Conservation (phyloP, 2,797 vertebrate species). For the Orientallactaga sibirica region DNA sequence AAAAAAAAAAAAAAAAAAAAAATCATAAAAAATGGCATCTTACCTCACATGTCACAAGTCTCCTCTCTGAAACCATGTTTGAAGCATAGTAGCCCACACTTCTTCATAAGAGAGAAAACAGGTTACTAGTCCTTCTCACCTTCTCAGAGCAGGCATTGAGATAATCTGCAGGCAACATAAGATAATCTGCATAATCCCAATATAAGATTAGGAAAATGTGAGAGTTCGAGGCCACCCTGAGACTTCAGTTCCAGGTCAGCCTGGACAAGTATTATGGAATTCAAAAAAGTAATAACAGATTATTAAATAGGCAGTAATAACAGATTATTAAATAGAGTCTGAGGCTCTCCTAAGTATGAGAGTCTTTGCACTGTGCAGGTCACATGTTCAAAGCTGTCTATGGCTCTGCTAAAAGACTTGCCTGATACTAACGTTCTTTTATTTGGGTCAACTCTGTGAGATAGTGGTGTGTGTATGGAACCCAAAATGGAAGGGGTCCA, state of each 20-base stretch:
- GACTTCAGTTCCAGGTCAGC: too few species aligned
- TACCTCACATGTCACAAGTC: neutral
- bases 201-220: too few species aligned
- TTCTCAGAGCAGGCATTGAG: neutral
- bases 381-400: neutral
- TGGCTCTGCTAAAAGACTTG: neutral
- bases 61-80: neutral
- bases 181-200: too few species aligned
- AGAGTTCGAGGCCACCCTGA: too few species aligned
- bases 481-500: neutral
- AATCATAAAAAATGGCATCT: neutral
- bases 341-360: neutral
- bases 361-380: neutral
- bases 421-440: neutral
- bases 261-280: neutral
- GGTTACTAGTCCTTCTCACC: neutral
- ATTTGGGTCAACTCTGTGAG: neutral
- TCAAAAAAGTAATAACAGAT: neutral
- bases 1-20: too few species aligned
- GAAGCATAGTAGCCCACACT: neutral
- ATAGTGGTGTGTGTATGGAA: neutral
- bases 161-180: neutral
- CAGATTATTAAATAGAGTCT: neutral
- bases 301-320: neutral
- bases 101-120: neutral